Percentiles rank a stretch among this genome's conserved stretches.
Conservation (phyloP, 2,113 vertebrate species). For the Apeltes quadracus region DNA sequence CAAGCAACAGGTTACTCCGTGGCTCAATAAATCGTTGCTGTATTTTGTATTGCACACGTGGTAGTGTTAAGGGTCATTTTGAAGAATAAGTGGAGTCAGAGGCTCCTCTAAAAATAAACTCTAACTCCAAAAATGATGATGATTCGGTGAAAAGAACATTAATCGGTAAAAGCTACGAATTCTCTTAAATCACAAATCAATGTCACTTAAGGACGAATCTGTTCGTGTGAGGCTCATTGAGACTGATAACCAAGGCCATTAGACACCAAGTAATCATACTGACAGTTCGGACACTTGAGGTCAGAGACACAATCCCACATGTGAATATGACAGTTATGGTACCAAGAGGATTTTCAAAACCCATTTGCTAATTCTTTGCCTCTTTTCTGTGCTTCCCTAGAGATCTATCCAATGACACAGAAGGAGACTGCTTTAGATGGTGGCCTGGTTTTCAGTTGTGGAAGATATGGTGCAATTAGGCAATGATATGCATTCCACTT, state of each 20-base stretch:
- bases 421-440: background rate
- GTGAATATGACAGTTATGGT: constrained; percentile 2
- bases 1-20: constrained; percentile 10
- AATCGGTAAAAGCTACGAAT: background rate
- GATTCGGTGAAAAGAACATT: background rate
- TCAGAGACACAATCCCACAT: constrained; percentile 15
- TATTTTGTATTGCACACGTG: background rate
- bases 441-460: background rate
- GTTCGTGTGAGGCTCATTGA: background rate
- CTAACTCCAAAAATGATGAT: background rate
- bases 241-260: constrained; percentile 16
- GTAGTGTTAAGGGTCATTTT: background rate
- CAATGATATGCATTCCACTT: background rate
- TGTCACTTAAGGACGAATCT: constrained; percentile 13
- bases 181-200: constrained; percentile 11
- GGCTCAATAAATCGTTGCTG: constrained; percentile 13
- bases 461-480: background rate
- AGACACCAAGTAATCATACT: constrained; percentile 13
- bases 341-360: background rate
- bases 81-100: background rate
- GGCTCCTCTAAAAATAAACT: background rate
- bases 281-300: background rate
- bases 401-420: background rate
- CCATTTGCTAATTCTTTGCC: background rate
- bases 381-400: background rate